Evolutionary conservation across 1,140 invertebrate species (phyloP).

Genomic region (Popillia japonica): DNA sequence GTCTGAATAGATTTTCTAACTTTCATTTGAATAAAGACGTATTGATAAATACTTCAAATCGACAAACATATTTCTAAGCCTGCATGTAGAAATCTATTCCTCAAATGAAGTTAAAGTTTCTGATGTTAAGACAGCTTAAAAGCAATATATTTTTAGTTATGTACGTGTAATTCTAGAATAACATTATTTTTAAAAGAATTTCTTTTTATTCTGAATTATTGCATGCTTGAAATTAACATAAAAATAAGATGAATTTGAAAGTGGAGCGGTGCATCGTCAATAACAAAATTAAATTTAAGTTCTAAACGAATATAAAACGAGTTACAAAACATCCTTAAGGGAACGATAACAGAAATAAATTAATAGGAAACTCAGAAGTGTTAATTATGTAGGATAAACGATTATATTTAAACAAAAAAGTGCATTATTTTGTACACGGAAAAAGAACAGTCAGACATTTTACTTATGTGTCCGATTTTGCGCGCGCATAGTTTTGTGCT

Average conservation of each 20-base stretch:
- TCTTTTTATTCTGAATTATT: not conserved
- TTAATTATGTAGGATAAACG: not conserved
- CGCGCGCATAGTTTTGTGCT: not conserved
- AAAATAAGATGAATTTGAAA: not conserved
- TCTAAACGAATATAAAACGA: conserved; percentile 11
- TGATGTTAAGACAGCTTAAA: too few species aligned
- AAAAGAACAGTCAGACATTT: not conserved
- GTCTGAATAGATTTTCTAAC: not conserved
- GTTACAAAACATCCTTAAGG: not conserved
- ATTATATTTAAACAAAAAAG: conserved; percentile 20
- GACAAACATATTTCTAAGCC: too few species aligned
- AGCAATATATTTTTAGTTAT: too few species aligned
- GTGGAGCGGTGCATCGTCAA: not conserved
- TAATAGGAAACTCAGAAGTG: conserved; percentile 1
- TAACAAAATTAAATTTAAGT: conserved; percentile 3
- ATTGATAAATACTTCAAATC: too few species aligned
- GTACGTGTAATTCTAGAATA: too few species aligned
- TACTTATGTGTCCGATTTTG: not conserved
- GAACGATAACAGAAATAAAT: not conserved
- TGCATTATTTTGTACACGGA: conserved; percentile 37
- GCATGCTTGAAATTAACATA: not conserved
- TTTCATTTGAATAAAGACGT: too few species aligned
- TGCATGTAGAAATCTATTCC: too few species aligned
- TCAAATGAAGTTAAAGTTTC: too few species aligned
- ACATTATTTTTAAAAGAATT: not conserved